Evolutionary conservation across 2,797 vertebrate genomes (phyloP).

Genomic region (Syngnathus rostellatus): DNA sequence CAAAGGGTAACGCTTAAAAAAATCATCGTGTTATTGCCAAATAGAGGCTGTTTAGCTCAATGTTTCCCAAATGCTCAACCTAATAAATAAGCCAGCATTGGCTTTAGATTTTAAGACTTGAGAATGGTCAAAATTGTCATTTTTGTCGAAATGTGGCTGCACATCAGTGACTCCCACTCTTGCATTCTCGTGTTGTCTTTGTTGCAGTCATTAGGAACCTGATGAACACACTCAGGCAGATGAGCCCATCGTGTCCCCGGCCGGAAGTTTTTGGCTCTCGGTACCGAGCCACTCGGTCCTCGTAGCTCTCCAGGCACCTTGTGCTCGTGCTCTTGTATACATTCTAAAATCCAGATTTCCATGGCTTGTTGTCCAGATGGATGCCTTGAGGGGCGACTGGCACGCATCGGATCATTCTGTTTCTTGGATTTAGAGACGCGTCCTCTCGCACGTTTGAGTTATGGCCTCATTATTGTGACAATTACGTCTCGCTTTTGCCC

Average conservation of each 20-base stretch:
- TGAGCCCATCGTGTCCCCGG: not conserved
- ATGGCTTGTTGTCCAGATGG: constrained; percentile 21
- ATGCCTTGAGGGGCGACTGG: constrained; percentile 1
- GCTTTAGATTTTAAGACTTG: too few relatives aligned
- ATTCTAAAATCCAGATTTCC: constrained; percentile 11
- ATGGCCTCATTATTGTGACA: constrained; percentile 2
- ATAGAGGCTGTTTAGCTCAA: not conserved
- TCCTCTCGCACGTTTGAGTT: not conserved
- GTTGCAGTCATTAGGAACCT: not conserved
- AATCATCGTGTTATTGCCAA: not conserved
- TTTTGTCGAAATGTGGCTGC: too few relatives aligned
- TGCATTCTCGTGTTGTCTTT: not conserved
- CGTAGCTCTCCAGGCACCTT: too few relatives aligned
- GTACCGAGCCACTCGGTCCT: not conserved
- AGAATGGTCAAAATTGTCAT: too few relatives aligned
- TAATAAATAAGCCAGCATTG: too few relatives aligned
- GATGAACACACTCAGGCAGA: not conserved
- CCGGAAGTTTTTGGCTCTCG: not conserved
- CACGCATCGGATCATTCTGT: not conserved
- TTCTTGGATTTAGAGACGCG: not conserved
- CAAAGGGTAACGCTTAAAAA: not conserved
- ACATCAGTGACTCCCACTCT: not conserved
- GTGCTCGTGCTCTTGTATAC: constrained; percentile 9
- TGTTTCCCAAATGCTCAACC: not conserved
- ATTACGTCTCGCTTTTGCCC: not conserved